These are phyloP conservation scores for Ornithorhynchus anatinus DNA, from an alignment of 2,113 vertebrate species.

Conservation along the genomic window DNA sequence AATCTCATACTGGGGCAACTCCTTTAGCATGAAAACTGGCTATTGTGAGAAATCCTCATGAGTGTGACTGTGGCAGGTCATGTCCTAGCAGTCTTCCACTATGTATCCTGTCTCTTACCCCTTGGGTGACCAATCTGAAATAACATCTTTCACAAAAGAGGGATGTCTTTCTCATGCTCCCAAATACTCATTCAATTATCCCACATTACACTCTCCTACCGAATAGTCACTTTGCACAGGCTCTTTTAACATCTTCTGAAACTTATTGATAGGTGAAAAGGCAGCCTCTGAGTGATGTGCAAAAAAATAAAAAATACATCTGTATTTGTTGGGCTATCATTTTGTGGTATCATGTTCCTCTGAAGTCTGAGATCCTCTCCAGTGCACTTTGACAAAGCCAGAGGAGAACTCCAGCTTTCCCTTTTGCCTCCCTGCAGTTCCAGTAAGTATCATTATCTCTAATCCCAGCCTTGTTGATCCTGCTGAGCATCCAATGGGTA, in stretches of 20 bases:
- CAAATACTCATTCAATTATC: no score
- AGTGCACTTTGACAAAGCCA: slow-evolving; percentile 34
- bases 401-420: slow-evolving; percentile 26
- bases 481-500: slow-evolving; percentile 53
- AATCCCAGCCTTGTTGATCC: slow-evolving; percentile 53
- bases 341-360: slow-evolving; percentile 11
- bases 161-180: no score
- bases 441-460: slow-evolving; percentile 64
- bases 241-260: not conserved
- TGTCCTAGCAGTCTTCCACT: no score
- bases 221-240: no score
- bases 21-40: no score
- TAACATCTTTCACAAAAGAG: no score
- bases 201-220: not conserved
- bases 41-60: no score
- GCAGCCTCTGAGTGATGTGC: not conserved
- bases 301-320: slow-evolving; percentile 10
- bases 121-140: no score
- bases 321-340: slow-evolving; percentile 21
- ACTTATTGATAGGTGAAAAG: slow-evolving; percentile 17
- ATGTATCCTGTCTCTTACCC: no score
- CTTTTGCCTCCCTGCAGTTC: slow-evolving; percentile 35
- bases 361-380: slow-evolving; percentile 27
- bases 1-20: no score
- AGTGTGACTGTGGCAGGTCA: no score